Conservation (phyloP, 2,888 invertebrate genomes). For the Eupithecia subfuscata region DNA sequence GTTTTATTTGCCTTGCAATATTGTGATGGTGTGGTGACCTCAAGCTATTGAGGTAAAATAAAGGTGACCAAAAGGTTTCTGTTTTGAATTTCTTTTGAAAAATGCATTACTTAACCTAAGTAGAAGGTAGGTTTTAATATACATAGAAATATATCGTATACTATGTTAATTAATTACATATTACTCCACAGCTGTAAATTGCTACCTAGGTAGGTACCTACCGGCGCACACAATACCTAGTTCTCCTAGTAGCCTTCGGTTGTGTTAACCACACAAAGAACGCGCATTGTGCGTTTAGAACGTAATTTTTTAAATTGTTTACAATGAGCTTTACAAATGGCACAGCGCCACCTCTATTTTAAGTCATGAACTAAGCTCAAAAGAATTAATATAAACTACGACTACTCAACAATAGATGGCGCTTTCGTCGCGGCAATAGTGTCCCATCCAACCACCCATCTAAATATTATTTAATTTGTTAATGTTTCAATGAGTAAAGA, state of each 20-base stretch:
- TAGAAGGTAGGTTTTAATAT: no score
- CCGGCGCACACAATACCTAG: no score
- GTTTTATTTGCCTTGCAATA: conserved; percentile 19
- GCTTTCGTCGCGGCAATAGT: conserved; percentile 6
- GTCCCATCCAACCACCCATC: no score
- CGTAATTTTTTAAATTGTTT: background rate
- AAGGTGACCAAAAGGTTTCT: conserved; percentile 46
- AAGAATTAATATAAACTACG: background rate
- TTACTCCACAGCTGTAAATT: conserved; percentile 3
- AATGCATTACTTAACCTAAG: background rate
- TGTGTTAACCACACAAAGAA: background rate
- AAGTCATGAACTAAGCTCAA: background rate
- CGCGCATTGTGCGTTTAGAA: background rate
- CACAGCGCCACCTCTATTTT: conserved; percentile 28
- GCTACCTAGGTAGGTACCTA: background rate
- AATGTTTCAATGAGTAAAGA: no score
- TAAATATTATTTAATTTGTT: no score
- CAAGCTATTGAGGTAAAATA: conserved; percentile 44
- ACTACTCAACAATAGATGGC: conserved; percentile 54
- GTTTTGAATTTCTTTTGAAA: background rate
- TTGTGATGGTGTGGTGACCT: conserved; percentile 46
- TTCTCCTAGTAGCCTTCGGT: no score
- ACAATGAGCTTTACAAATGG: background rate
- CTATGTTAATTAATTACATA: background rate
- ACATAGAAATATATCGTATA: background rate